Conservation (phyloP, 53 echinoderm and acorn worm species). For the Crossaster papposus region DNA sequence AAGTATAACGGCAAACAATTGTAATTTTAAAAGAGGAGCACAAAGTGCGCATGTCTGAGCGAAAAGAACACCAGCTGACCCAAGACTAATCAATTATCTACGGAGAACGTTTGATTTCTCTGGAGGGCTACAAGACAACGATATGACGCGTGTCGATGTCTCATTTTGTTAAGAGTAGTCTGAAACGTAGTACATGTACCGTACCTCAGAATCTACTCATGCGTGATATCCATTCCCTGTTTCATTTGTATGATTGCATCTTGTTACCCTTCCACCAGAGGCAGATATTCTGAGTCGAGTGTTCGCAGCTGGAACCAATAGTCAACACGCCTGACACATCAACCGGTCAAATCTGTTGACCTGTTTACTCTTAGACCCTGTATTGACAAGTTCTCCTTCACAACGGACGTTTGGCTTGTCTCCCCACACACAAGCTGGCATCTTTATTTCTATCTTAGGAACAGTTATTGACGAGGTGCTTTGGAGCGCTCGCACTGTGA, state of each 20-base stretch:
- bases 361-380: neutral
- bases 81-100: too few relatives aligned
- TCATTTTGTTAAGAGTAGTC: neutral
- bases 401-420: neutral
- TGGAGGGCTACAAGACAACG: neutral
- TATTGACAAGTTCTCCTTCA: neutral
- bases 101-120: neutral
- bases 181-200: too few relatives aligned
- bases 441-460: neutral
- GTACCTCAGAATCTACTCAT: neutral
- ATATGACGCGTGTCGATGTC: neutral
- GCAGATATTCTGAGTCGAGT: neutral
- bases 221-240: neutral
- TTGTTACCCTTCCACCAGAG: neutral
- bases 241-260: neutral
- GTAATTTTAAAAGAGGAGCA: too few relatives aligned
- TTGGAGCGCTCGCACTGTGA: neutral
- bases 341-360: neutral
- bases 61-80: too few relatives aligned
- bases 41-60: too few relatives aligned
- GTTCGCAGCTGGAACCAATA: constrained; percentile 1
- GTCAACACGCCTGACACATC: neutral
- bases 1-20: too few relatives aligned
- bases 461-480: neutral
- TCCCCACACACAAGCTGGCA: neutral